Conservation (phyloP, 1,140 invertebrate genomes). For the Papilio glaucus region DNA sequence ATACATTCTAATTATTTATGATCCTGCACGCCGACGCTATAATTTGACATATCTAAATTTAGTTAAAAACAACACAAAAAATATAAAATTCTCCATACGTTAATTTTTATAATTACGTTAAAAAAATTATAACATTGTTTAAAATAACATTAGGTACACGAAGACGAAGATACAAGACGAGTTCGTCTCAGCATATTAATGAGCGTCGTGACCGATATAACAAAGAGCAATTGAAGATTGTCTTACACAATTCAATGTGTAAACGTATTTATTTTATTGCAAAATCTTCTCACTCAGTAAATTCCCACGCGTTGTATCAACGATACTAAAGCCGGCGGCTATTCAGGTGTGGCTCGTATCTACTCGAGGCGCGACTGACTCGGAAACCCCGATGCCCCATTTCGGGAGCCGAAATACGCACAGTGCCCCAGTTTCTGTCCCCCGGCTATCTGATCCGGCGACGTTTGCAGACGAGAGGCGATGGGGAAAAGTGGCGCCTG, state of each 20-base stretch:
- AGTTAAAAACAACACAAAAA: too few species aligned
- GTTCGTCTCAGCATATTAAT: conserved; percentile 11
- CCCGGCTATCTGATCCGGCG: conserved; percentile 51
- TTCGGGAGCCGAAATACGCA: conserved; percentile 74
- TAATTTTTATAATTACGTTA: neutral
- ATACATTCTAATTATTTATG: too few species aligned
- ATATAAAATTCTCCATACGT: too few species aligned
- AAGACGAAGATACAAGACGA: neutral
- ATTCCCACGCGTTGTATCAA: conserved; percentile 30
- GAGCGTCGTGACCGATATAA: conserved; percentile 10
- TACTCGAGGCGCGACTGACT: conserved; percentile 50
- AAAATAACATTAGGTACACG: conserved; percentile 1
- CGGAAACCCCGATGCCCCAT: conserved; percentile 65
- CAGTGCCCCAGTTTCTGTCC: conserved; percentile 65
- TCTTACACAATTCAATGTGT: conserved; percentile 25
- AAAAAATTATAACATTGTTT: conserved; percentile 14
- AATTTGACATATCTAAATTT: too few species aligned
- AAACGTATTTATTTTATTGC: conserved; percentile 27
- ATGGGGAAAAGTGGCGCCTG: conserved; percentile 20
- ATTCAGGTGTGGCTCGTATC: conserved; percentile 53
- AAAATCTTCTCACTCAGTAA: neutral
- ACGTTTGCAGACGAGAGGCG: conserved; percentile 36
- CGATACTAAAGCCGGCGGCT: conserved; percentile 46
- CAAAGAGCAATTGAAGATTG: conserved; percentile 26
- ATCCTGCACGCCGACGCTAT: too few species aligned